Conservation (phyloP, 2,797 vertebrate species). For the Coracias cyanogaster region DNA sequence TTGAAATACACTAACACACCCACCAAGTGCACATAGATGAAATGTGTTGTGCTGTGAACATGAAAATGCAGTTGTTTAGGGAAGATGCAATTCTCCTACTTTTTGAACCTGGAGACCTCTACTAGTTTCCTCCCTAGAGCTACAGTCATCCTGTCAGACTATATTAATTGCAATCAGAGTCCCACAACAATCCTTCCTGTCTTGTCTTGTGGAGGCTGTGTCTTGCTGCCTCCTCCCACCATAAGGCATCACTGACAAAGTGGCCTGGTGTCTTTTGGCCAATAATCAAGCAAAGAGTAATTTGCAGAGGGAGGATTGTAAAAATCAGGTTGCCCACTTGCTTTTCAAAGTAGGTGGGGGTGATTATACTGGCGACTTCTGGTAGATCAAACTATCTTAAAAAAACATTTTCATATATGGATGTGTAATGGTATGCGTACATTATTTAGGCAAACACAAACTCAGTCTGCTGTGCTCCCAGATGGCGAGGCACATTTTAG, state of each 20-base stretch:
- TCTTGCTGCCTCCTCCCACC: neutral
- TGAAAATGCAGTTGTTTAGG: slow-evolving; percentile 66
- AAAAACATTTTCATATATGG: neutral
- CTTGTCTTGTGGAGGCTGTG: neutral
- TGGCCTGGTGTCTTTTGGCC: neutral
- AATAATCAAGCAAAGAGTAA: neutral
- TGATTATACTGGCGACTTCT: neutral
- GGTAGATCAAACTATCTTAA: neutral
- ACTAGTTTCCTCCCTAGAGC: neutral
- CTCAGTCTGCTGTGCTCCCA: neutral
- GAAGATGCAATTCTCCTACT: slow-evolving; percentile 37
- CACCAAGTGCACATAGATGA: slow-evolving; percentile 66
- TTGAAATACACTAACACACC: slow-evolving; percentile 68
- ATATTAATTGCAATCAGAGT: neutral
- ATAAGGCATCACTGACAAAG: neutral
- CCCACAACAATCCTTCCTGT: neutral
- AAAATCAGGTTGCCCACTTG: neutral
- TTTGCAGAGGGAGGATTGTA: neutral
- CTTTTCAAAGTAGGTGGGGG: slow-evolving; percentile 3
- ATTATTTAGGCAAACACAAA: neutral
- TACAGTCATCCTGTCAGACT: neutral
- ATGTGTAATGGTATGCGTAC: neutral
- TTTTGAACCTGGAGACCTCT: slow-evolving; percentile 34
- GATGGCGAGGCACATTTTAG: neutral
- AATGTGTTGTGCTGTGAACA: slow-evolving; percentile 62